Base-by-base conservation (phyloP, 1,140 invertebrate genomes). In the Polypedilum vanderplanki region DNA sequence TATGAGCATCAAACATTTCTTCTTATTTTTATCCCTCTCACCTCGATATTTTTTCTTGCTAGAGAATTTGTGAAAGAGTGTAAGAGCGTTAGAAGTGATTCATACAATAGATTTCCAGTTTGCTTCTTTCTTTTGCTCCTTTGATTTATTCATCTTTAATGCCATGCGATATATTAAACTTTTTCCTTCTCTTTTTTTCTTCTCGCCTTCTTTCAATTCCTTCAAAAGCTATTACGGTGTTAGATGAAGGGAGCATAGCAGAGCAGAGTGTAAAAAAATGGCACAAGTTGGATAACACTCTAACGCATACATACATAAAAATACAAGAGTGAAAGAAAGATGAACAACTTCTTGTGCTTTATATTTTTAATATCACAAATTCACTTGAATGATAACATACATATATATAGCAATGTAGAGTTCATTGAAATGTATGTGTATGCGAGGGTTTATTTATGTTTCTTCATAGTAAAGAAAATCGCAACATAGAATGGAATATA, bases 121-220 rank as follows among this genome's bases (percentile, higher is more conserved):
- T 57, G 46, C 46, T 57, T 57, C 46, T 33, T 33, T 33, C 5
- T 33, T 9, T 57, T 12, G 46, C 10, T 57, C 10, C n/a, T 70
- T 70, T 70, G 65, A 70, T 70, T 70, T 70, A 70, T 70, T 70
- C 65, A 70, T 70, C 65, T 70, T 70, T 70, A 70, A 20, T 20
- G 65, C 65, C 10, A 10, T 70, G 18, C 65, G 18, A 70, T 70
- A 70, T 70, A 70, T 70, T 70, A 70, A 70, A 70, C 65, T 70
- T 70, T 70, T 70, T 70, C 20, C 7, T 70, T 18, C 7, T 18
- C 65, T 22, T 70, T 18, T 70, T n/a, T 33, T 33, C 24, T 33
- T 33, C 24, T 33, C 24, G 24, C 24, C 24, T 33, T 33, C 24
- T 70, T 57, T 57, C 46, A 57, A 57, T 57, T 57, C 46, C n/a